A percentile compares a stretch with the other conserved stretches of the same genome.
Evolutionary conservation across 2,888 invertebrate genomes (phyloP).

Genomic region (Diarsia dahlii): DNA sequence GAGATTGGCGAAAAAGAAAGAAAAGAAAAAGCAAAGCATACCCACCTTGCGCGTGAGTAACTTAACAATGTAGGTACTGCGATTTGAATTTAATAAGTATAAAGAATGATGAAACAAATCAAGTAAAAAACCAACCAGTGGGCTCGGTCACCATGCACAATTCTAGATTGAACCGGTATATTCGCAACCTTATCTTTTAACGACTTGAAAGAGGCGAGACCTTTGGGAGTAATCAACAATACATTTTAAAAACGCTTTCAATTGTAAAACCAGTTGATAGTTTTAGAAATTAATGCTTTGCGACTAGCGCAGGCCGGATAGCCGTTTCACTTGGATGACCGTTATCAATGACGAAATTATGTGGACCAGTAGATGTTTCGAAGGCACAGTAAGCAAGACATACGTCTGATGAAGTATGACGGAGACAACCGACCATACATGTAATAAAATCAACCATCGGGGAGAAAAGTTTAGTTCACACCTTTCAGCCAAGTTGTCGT

Average conservation of each 20-base stretch:
- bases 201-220: constrained; percentile 13
- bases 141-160: background rate
- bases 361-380: background rate
- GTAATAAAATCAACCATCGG: background rate
- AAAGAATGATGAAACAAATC: background rate
- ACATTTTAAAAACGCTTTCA: background rate
- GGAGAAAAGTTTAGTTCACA: background rate
- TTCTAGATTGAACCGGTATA: constrained; percentile 36
- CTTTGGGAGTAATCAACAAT: constrained; percentile 22
- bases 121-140: constrained; percentile 5
- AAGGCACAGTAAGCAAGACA: background rate
- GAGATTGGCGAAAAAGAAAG: too few relatives aligned
- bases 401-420: background rate
- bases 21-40: too few relatives aligned
- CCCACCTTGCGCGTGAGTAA: background rate
- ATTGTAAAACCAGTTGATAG: background rate
- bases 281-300: background rate
- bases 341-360: background rate
- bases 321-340: background rate
- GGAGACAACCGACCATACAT: background rate
- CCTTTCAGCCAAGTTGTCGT: background rate
- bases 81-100: background rate
- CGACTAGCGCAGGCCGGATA: background rate
- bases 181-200: constrained; percentile 28
- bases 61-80: background rate